Conservation (phyloP, 2,113 vertebrate genomes). For the Noturus placidus region DNA sequence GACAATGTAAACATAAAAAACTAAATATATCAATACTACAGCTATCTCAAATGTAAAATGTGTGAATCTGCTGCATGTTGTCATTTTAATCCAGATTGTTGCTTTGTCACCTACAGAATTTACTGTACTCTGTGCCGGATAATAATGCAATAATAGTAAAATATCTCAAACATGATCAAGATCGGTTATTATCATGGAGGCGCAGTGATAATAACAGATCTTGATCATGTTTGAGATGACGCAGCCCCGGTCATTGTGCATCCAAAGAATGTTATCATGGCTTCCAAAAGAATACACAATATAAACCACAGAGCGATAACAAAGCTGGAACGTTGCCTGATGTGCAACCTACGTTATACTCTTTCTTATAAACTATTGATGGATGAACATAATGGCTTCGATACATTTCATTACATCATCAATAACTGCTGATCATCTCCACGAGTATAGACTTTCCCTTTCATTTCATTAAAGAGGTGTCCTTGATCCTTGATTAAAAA, state of each 20-base stretch:
- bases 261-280: background rate
- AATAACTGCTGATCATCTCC: background rate
- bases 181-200: too few species aligned
- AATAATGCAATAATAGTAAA: background rate
- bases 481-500: background rate
- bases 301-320: background rate
- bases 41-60: background rate
- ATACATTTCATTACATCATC: background rate
- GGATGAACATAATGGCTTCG: background rate
- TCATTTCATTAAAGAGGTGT: background rate
- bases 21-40: too few species aligned
- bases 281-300: background rate
- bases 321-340: background rate
- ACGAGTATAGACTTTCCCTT: background rate
- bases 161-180: background rate
- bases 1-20: background rate
- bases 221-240: background rate
- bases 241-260: background rate
- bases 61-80: background rate
- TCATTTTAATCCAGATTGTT: background rate
- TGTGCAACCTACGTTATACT: background rate
- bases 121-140: background rate
- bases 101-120: background rate
- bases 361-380: background rate
- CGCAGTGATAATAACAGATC: background rate